Evolutionary conservation across 1,140 invertebrate species (phyloP).

Genomic region (Drosophila sucinea): DNA sequence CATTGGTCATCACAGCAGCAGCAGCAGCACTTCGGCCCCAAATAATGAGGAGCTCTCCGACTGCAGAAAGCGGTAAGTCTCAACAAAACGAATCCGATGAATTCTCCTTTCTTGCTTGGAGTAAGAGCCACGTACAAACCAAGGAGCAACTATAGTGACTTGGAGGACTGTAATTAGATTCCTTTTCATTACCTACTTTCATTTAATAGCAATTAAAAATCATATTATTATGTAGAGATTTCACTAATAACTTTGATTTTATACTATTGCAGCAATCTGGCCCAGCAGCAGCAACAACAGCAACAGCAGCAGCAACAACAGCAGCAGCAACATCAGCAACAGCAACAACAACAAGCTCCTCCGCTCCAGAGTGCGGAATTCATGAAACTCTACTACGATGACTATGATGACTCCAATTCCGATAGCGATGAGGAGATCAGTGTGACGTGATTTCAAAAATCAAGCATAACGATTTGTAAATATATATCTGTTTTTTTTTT

Average conservation of each 20-base stretch:
- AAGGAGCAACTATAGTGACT: too few species aligned
- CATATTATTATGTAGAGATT: too few species aligned
- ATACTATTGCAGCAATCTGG: too few species aligned
- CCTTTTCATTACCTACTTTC: too few species aligned
- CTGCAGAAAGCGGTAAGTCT: too few species aligned
- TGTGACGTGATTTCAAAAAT: slow-evolving; percentile 87
- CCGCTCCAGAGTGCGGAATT: slow-evolving; percentile 83
- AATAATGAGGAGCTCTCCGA: too few species aligned
- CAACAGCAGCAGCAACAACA: slow-evolving; percentile 55
- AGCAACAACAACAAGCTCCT: slow-evolving; percentile 46
- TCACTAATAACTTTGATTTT: too few species aligned
- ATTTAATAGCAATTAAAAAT: too few species aligned
- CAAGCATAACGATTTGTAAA: slow-evolving; percentile 50
- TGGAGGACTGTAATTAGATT: too few species aligned
- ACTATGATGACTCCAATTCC: slow-evolving; percentile 88
- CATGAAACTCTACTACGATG: slow-evolving; percentile 84
- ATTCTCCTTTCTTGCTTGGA: too few species aligned
- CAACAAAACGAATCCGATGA: too few species aligned
- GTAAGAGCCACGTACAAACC: too few species aligned
- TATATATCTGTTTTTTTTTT: slow-evolving; percentile 30
- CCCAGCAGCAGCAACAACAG: slow-evolving; percentile 25
- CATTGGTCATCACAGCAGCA: slow-evolving; percentile 66
- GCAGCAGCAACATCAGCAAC: slow-evolving; percentile 54
- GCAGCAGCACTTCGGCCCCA: slow-evolving; percentile 28
- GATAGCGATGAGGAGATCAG: slow-evolving; percentile 92